A percentile compares a stretch with the other conserved stretches of the same genome.
phyloP scores from a whole-genome alignment of 1,140 invertebrate genomes.

The Trinorchestia longiramus region DNA sequence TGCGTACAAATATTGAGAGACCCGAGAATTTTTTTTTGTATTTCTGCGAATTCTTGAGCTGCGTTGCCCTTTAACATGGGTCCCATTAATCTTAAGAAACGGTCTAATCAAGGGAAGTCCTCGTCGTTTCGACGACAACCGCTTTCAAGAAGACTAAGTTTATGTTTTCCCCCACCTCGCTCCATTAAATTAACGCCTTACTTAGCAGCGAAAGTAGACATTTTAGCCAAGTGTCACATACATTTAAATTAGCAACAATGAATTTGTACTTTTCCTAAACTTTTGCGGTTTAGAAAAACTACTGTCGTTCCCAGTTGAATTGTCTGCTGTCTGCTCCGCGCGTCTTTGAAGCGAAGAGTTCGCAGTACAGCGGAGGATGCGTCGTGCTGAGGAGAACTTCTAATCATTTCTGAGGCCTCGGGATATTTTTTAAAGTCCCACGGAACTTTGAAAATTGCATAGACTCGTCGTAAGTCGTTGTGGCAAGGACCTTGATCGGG shows the following conservation, averaged over 20 bases:
- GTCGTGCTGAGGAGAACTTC: background rate
- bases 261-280: background rate
- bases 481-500: background rate
- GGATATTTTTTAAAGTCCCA: background rate
- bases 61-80: background rate
- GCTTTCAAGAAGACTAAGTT: background rate
- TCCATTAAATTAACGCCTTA: background rate
- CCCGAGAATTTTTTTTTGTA: background rate
- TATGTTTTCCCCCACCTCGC: background rate
- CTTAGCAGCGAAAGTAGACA: background rate
- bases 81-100: background rate
- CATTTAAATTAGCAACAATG: background rate
- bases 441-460: background rate
- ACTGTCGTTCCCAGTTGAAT: background rate
- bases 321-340: background rate
- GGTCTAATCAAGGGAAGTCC: background rate
- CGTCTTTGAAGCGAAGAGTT: background rate
- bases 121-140: background rate
- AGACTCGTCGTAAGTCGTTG: background rate
- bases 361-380: background rate
- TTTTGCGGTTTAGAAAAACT: background rate
- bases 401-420: background rate
- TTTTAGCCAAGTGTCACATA: background rate
- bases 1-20: background rate
- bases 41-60: background rate